A percentile compares a stretch with the other conserved stretches of the same genome.
phyloP scores from a whole-genome alignment of 2,888 invertebrate genomes.

The Tricholauxania praeusta region DNA sequence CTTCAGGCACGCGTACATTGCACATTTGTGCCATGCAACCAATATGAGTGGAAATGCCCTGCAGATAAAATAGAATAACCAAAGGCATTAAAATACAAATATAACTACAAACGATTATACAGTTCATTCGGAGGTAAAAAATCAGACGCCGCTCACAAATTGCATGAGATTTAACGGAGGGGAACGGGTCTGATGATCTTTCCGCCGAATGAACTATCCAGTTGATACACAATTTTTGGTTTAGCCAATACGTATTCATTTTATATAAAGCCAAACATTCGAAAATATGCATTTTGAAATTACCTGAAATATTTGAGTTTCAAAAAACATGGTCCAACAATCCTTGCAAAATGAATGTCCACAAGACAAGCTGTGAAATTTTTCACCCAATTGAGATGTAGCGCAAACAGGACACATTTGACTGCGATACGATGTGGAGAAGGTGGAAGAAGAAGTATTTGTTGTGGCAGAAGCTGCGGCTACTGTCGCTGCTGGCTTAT shows the following conservation, averaged over 20 bases:
- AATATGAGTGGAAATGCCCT: conserved; percentile 84
- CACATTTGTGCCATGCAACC: conserved; percentile 98
- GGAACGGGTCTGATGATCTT: too few relatives aligned
- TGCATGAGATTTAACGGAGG: too few relatives aligned
- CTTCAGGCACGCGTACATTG: conserved; percentile 94
- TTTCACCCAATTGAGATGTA: conserved; percentile 74
- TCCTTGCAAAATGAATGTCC: conserved; percentile 95
- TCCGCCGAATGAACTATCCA: too few relatives aligned
- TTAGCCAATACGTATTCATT: too few relatives aligned
- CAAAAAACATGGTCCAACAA: conserved; percentile 97
- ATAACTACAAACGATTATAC: neutral
- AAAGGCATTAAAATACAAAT: conserved; percentile 4
- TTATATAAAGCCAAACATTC: too few relatives aligned
- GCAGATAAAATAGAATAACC: neutral
- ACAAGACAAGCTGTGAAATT: conserved; percentile 86
- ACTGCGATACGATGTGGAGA: conserved; percentile 51
- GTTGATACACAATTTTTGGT: too few relatives aligned
- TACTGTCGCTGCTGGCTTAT: conserved; percentile 15
- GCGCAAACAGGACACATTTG: conserved; percentile 85
- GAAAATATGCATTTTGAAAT: neutral
- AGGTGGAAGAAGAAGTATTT: neutral
- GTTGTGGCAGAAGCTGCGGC: neutral
- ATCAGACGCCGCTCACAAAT: too few relatives aligned
- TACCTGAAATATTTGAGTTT: conserved; percentile 89
- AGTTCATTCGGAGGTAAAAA: neutral